Percentiles rank a stretch among this genome's conserved stretches.
phyloP scores from a whole-genome alignment of 2,113 vertebrate genomes.

The Platycercus adscitus region DNA sequence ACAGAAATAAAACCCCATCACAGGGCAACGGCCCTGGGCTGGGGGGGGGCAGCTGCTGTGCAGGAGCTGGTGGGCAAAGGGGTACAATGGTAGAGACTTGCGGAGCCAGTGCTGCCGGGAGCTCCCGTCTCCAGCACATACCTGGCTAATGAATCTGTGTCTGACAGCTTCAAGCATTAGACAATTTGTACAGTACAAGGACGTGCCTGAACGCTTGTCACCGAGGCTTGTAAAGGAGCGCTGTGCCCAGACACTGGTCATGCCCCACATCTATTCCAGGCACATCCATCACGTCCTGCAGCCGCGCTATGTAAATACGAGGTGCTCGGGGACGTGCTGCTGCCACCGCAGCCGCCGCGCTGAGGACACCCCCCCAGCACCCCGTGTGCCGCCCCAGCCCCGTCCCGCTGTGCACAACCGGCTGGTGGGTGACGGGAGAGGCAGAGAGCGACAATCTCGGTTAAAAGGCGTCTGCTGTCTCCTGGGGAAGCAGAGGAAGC shows the following conservation, averaged over 20 bases:
- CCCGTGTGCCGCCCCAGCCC: fast-evolving
- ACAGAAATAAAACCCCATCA: neutral
- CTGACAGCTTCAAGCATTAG: conserved; percentile 35
- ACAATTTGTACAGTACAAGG: conserved; percentile 1
- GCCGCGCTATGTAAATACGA: fast-evolving
- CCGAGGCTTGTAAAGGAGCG: neutral
- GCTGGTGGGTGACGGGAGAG: neutral
- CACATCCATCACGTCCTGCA: neutral
- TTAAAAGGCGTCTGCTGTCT: neutral
- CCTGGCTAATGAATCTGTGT: conserved; percentile 4
- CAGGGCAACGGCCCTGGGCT: fast-evolving
- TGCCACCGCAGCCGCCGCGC: fast-evolving
- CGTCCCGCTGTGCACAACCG: fast-evolving
- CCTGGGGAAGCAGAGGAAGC: neutral
- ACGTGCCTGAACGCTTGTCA: conserved; percentile 14
- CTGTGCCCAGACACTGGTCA: neutral
- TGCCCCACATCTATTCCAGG: neutral
- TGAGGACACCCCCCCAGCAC: fast-evolving
- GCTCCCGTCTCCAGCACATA: neutral
- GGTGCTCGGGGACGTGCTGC: fast-evolving
- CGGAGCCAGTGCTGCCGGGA: neutral
- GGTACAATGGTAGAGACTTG: fast-evolving
- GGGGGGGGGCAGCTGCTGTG: neutral
- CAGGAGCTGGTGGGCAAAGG: fast-evolving
- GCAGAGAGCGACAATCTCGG: neutral